Conservation (phyloP, 2,113 vertebrate species). For the Gavialis gangeticus region DNA sequence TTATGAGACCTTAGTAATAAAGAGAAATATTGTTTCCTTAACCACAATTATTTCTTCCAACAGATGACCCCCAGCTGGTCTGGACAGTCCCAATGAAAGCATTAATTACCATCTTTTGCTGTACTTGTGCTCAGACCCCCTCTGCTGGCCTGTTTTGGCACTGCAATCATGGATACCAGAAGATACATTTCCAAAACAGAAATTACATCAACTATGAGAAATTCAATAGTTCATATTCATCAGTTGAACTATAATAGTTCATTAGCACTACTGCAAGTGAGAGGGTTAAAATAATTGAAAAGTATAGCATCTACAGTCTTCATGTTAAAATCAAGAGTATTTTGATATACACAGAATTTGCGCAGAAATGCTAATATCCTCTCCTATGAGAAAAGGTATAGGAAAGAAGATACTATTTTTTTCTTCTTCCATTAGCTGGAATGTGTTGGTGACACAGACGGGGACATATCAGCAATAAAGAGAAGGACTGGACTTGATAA, state of each 20-base stretch:
- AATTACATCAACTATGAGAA: background rate
- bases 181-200: rapidly evolving
- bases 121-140: conserved; percentile 32
- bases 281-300: background rate
- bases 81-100: background rate
- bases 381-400: background rate
- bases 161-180: background rate
- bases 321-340: background rate
- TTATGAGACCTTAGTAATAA: background rate
- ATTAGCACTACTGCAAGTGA: background rate
- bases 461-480: too few relatives aligned
- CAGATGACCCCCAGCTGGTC: background rate
- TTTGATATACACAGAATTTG: background rate
- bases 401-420: too few relatives aligned
- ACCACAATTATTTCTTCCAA: background rate
- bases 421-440: background rate
- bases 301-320: background rate
- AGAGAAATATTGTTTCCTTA: background rate
- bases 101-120: background rate
- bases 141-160: conserved; percentile 39
- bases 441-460: background rate
- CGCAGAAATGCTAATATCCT: background rate
- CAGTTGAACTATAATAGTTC: background rate
- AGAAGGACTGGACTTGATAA: too few relatives aligned
- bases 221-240: background rate